Percentiles rank a stretch among this genome's conserved stretches.
Evolutionary conservation across 1,140 invertebrate species (phyloP).

Genomic region (Drosophila rhopaloa): DNA sequence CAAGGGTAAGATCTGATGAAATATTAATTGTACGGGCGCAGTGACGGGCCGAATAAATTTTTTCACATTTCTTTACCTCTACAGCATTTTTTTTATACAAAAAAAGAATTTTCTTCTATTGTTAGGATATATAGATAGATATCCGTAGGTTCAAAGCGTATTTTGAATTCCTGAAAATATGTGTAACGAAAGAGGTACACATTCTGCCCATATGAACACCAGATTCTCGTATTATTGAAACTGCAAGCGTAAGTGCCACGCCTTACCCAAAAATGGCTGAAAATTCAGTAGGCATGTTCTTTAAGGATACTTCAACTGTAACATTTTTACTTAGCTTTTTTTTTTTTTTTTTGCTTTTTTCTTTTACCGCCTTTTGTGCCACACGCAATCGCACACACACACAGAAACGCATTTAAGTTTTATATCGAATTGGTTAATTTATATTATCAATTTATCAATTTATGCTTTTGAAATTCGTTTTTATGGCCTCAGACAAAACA

Average conservation of each 20-base stretch:
- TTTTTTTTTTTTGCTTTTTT: slow-evolving; percentile 8
- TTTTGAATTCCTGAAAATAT: neutral
- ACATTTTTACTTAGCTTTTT: neutral
- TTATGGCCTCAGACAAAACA: slow-evolving; percentile 53
- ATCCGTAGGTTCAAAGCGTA: neutral
- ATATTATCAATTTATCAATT: slow-evolving; percentile 82
- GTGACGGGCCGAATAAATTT: neutral
- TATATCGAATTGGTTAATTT: slow-evolving; percentile 74
- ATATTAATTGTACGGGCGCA: neutral
- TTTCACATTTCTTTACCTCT: neutral
- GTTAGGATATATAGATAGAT: neutral
- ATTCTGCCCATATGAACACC: too few relatives aligned
- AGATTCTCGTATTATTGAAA: too few relatives aligned
- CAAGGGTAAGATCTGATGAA: neutral
- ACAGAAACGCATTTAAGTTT: slow-evolving; percentile 29
- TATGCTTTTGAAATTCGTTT: slow-evolving; percentile 79
- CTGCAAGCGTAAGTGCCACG: neutral
- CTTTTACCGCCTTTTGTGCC: slow-evolving; percentile 29
- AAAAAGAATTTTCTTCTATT: too few relatives aligned
- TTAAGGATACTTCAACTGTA: slow-evolving; percentile 1
- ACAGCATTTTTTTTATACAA: too few relatives aligned
- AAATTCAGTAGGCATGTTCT: neutral
- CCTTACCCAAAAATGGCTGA: neutral
- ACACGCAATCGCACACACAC: slow-evolving; percentile 17
- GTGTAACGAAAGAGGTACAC: neutral